These are phyloP conservation scores for Urocolius indicus DNA, from an alignment of 2,113 vertebrate species.

Conservation along the genomic window DNA sequence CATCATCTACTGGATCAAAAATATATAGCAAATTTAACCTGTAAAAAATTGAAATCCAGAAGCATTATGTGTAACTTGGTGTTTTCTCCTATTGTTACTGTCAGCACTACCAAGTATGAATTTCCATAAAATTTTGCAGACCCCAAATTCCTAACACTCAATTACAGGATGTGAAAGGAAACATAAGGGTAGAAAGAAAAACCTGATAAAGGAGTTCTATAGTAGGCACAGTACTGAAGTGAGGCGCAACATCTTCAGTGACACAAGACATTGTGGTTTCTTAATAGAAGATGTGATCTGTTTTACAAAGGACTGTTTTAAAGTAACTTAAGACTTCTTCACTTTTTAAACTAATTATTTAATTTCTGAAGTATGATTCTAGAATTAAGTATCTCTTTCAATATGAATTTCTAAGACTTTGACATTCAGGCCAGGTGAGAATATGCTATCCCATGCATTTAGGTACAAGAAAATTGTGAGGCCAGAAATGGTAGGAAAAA, in stretches of 20 bases:
- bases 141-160: not conserved
- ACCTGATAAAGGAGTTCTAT: not conserved
- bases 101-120: not conserved
- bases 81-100: not conserved
- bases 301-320: not conserved
- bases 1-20: not conserved
- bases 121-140: slow-evolving; percentile 8
- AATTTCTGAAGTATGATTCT: not conserved
- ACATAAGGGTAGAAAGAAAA: not conserved
- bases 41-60: slow-evolving; percentile 8
- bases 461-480: not conserved
- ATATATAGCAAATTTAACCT: not conserved
- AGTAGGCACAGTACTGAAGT: not conserved
- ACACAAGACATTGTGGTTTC: not conserved
- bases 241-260: not conserved
- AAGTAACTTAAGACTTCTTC: not conserved
- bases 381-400: not conserved
- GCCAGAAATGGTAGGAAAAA: not conserved
- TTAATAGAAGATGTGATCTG: not conserved
- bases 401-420: not conserved
- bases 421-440: not conserved
- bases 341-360: not conserved
- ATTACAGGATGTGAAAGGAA: not conserved
- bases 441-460: not conserved
- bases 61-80: not conserved